Conservation (phyloP, 2,888 invertebrate species). For the Pyralis farinalis region DNA sequence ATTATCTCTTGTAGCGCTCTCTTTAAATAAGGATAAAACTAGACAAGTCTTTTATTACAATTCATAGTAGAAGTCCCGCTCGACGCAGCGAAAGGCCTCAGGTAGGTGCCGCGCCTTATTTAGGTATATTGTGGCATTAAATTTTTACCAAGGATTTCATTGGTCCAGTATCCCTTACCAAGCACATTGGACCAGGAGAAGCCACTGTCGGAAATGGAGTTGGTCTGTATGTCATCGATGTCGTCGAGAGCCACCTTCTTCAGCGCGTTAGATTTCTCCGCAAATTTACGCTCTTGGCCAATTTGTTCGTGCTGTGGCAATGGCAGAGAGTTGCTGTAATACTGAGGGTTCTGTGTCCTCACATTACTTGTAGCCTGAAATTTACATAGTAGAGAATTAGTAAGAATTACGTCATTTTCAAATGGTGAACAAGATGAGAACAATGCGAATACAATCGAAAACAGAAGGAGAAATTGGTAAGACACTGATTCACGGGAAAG, state of each 20-base stretch:
- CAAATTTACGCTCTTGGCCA: conserved; percentile 88
- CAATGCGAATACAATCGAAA: no score
- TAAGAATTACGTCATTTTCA: no score
- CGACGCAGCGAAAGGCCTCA: no score
- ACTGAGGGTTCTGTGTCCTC: conserved; percentile 68
- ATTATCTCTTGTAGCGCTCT: no score
- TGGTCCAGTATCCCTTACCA: conserved; percentile 56
- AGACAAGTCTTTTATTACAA: no score
- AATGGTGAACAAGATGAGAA: no score
- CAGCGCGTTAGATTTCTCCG: conserved; percentile 92
- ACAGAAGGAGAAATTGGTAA: no score
- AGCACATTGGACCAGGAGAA: conserved; percentile 95
- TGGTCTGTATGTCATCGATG: conserved; percentile 89
- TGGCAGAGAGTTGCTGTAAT: conserved; percentile 70
- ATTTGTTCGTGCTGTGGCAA: conserved; percentile 52
- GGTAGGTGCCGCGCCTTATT: no score
- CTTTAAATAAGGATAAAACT: no score
- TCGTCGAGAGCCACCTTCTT: conserved; percentile 93
- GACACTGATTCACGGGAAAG: no score
- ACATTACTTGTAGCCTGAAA: conserved; percentile 72
- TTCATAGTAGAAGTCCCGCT: no score
- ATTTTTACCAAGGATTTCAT: conserved; percentile 6
- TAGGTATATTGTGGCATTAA: neutral
- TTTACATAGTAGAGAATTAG: conserved; percentile 2
- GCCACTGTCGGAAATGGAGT: conserved; percentile 88